These are phyloP conservation scores for Drosophila mercatorum DNA, from an alignment of 2,888 invertebrate species.

Conservation along the genomic window DNA sequence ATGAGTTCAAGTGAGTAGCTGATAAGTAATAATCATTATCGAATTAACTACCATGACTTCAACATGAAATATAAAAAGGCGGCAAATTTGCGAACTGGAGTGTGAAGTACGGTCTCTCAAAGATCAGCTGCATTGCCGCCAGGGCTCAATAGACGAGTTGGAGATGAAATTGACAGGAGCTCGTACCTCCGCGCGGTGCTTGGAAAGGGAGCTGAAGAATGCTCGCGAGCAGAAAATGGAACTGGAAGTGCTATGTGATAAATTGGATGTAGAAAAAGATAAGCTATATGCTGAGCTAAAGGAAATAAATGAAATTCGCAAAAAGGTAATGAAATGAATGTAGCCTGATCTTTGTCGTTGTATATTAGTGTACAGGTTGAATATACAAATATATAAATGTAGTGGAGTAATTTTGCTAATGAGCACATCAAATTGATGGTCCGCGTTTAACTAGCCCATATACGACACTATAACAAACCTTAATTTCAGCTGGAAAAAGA, in stretches of 20 bases:
- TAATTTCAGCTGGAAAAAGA: constrained; percentile 85
- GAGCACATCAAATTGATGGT: background rate
- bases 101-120: constrained; percentile 88
- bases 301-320: constrained; percentile 84
- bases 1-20: constrained; percentile 87
- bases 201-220: constrained; percentile 88
- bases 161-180: constrained; percentile 86
- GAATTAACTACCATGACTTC: no score
- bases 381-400: constrained; percentile 9
- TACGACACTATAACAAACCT: background rate
- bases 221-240: constrained; percentile 88
- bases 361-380: no score
- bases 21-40: background rate
- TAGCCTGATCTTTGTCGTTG: constrained; percentile 1
- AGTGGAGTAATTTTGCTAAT: background rate
- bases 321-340: constrained; percentile 63
- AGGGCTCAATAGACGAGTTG: constrained; percentile 86
- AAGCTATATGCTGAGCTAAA: constrained; percentile 86
- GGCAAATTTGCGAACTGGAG: constrained; percentile 86
- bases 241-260: constrained; percentile 86
- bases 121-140: constrained; percentile 86
- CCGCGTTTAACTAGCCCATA: background rate
- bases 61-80: constrained; percentile 70
- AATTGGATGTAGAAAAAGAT: constrained; percentile 89
- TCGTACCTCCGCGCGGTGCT: constrained; percentile 85